phyloP scores from a whole-genome alignment of 2,797 vertebrate species.

The Pipistrellus pipistrellus region DNA sequence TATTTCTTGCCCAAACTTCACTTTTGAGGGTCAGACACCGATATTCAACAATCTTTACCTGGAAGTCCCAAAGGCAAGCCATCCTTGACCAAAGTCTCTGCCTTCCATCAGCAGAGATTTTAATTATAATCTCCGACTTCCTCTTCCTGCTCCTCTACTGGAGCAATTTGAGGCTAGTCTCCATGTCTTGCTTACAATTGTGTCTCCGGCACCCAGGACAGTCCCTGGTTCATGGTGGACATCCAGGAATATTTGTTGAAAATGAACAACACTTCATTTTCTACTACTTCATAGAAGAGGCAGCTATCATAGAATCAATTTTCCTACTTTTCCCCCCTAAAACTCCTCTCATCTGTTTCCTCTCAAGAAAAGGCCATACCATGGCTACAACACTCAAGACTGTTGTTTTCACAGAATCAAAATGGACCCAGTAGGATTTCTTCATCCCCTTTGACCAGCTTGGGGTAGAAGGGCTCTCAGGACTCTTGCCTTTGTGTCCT shows the following conservation, averaged over 20 bases:
- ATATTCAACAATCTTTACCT: neutral
- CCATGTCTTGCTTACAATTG: neutral
- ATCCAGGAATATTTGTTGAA: neutral
- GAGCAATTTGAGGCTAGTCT: neutral
- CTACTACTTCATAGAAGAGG: neutral
- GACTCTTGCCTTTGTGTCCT: constrained; percentile 57
- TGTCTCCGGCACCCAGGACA: neutral
- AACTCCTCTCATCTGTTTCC: neutral
- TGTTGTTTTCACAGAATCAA: constrained; percentile 18
- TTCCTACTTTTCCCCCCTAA: neutral
- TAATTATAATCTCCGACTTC: neutral
- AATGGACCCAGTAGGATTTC: constrained; percentile 32
- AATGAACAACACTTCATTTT: neutral
- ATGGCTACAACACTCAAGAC: neutral
- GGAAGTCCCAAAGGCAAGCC: neutral
- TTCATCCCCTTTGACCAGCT: constrained; percentile 7
- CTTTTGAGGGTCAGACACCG: neutral
- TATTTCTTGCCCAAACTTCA: neutral
- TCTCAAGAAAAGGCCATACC: neutral
- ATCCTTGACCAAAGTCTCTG: neutral
- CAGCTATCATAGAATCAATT: neutral
- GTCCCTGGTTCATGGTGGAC: neutral
- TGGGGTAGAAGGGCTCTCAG: neutral
- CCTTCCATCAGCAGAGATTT: neutral
- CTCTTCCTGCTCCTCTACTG: neutral